Percentiles rank a stretch among this genome's conserved stretches.
phyloP scores from a whole-genome alignment of 2,113 vertebrate genomes.

The Dicerorhinus sumatrensis region DNA sequence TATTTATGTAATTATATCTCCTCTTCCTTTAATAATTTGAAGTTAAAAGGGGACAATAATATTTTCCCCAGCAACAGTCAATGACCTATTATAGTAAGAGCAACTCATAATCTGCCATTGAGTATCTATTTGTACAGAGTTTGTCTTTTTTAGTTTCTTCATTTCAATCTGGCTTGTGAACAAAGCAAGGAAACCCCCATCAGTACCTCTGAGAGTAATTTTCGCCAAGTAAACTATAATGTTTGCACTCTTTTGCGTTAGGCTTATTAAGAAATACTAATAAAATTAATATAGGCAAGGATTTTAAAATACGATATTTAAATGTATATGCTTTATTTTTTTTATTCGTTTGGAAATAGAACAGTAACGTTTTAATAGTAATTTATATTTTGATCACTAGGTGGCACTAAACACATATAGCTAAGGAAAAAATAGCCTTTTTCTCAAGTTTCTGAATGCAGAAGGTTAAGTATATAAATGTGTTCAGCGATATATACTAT shows the following conservation, averaged over 20 bases:
- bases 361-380: neutral
- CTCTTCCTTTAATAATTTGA: neutral
- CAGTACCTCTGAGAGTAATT: neutral
- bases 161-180: neutral
- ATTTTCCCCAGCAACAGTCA: neutral
- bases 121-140: neutral
- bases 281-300: neutral
- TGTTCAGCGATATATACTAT: neutral
- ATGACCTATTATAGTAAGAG: neutral
- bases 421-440: neutral
- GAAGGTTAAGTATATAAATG: neutral
- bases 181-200: neutral
- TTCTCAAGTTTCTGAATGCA: neutral
- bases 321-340: neutral
- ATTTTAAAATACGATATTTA: neutral
- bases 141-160: neutral
- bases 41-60: neutral
- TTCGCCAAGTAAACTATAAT: neutral
- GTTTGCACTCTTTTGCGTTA: neutral
- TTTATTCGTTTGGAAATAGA: neutral
- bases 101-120: neutral
- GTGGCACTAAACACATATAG: conserved; percentile 71
- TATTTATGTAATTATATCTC: neutral
- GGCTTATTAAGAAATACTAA: neutral
- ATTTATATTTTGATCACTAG: conserved; percentile 71